These are phyloP conservation scores for Papilio xuthus DNA, from an alignment of 1,140 invertebrate species.

Conservation along the genomic window DNA sequence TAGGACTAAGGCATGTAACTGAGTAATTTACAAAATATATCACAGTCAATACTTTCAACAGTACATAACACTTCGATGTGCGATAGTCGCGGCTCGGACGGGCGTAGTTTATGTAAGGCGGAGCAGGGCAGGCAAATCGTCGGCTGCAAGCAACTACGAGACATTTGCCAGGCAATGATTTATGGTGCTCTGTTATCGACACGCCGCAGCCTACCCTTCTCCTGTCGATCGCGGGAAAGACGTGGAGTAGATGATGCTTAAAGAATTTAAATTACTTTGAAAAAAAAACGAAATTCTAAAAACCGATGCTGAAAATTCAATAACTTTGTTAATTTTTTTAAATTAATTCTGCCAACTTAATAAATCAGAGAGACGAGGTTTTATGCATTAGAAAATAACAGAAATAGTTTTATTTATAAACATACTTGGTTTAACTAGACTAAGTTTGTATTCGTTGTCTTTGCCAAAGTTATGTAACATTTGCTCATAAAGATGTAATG, in stretches of 20 bases:
- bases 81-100: constrained; percentile 24
- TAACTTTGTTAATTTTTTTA: too few relatives aligned
- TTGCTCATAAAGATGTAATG: not conserved
- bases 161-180: constrained; percentile 76
- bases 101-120: constrained; percentile 43
- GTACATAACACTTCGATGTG: constrained; percentile 1
- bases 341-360: too few relatives aligned
- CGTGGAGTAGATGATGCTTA: constrained; percentile 49
- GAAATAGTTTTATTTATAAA: too few relatives aligned
- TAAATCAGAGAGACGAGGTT: too few relatives aligned
- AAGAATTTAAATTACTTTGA: not conserved
- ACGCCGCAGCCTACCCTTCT: constrained; percentile 70
- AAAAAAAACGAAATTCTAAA: not conserved
- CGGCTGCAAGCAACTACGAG: constrained; percentile 68
- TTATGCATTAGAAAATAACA: too few relatives aligned
- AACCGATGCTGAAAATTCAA: too few relatives aligned
- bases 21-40: not conserved
- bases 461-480: too few relatives aligned
- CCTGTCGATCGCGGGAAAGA: constrained; percentile 47
- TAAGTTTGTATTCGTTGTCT: too few relatives aligned
- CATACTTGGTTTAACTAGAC: too few relatives aligned
- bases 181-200: constrained; percentile 76
- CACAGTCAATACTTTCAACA: constrained; percentile 12
- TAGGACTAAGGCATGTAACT: not conserved
- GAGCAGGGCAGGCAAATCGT: constrained; percentile 69